phyloP scores from a whole-genome alignment of 2,797 vertebrate genomes.

The Iguana delicatissima region DNA sequence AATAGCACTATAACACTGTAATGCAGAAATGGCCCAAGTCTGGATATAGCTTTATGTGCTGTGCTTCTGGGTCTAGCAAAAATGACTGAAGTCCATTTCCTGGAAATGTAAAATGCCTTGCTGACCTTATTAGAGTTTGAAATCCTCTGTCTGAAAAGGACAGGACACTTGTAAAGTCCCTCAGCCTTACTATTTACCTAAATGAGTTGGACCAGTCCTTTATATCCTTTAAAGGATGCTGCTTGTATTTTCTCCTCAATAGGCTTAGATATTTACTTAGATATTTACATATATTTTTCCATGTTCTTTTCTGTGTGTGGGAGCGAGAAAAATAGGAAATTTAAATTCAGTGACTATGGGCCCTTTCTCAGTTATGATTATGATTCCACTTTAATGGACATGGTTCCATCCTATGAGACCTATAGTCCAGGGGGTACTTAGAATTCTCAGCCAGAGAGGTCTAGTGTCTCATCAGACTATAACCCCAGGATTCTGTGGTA shows the following conservation, averaged over 20 bases:
- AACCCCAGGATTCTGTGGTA: too few relatives aligned
- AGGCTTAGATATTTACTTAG: too few relatives aligned
- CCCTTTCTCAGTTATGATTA: too few relatives aligned
- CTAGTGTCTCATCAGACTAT: too few relatives aligned
- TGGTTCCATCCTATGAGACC: too few relatives aligned
- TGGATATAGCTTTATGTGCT: not conserved
- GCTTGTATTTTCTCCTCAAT: not conserved
- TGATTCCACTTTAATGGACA: too few relatives aligned
- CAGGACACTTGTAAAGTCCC: not conserved
- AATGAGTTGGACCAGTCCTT: not conserved
- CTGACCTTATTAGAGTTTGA: fast-evolving
- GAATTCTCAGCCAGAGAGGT: too few relatives aligned
- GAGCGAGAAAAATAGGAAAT: not conserved
- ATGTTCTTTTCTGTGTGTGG: not conserved
- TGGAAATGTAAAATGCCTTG: not conserved
- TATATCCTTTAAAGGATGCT: not conserved
- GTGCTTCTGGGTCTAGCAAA: not conserved
- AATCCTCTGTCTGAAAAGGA: not conserved
- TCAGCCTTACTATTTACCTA: not conserved
- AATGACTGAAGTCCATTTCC: not conserved
- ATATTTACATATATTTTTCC: not conserved
- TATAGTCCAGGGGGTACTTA: too few relatives aligned
- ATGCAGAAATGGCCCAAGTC: too few relatives aligned
- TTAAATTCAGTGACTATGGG: not conserved
- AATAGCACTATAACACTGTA: too few relatives aligned